Conservation (phyloP, 2,113 vertebrate species). For the pig (Sus scrofa) region DNA sequence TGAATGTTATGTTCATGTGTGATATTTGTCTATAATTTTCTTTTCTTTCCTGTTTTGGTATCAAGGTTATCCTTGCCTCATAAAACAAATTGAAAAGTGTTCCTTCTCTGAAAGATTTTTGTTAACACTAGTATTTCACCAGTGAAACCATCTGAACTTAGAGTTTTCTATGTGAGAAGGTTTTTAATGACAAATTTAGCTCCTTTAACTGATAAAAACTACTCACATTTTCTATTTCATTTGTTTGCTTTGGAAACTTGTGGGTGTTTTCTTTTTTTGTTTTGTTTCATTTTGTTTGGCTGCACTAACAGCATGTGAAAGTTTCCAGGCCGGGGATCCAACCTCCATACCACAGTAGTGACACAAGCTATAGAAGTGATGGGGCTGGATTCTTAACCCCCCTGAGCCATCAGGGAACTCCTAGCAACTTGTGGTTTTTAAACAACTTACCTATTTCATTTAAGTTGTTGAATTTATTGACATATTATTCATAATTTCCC, state of each 20-base stretch:
- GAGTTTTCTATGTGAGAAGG: background rate
- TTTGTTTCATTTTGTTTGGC: no score
- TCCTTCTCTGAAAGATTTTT: slow-evolving; percentile 20
- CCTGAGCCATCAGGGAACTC: no score
- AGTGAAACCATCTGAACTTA: slow-evolving; percentile 38
- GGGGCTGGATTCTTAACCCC: no score
- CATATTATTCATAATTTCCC: background rate
- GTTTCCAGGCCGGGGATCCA: no score
- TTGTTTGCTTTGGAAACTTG: slow-evolving; percentile 30
- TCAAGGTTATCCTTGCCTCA: background rate
- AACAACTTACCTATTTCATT: slow-evolving; percentile 30
- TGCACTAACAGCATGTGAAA: no score
- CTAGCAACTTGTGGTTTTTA: slow-evolving; percentile 21
- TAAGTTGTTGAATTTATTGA: background rate
- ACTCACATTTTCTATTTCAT: slow-evolving; percentile 3
- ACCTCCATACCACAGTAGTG: no score
- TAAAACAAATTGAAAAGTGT: slow-evolving; percentile 35
- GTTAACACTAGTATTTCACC: background rate
- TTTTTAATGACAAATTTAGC: slow-evolving; percentile 45
- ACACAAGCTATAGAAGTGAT: no score
- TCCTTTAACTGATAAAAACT: background rate
- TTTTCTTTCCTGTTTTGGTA: slow-evolving; percentile 50
- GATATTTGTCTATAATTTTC: background rate
- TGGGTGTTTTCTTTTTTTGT: no score
- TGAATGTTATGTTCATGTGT: background rate